Percentiles rank a stretch among this genome's conserved stretches.
phyloP scores from a whole-genome alignment of 1,140 invertebrate species.

The Branchinecta lynchi region DNA sequence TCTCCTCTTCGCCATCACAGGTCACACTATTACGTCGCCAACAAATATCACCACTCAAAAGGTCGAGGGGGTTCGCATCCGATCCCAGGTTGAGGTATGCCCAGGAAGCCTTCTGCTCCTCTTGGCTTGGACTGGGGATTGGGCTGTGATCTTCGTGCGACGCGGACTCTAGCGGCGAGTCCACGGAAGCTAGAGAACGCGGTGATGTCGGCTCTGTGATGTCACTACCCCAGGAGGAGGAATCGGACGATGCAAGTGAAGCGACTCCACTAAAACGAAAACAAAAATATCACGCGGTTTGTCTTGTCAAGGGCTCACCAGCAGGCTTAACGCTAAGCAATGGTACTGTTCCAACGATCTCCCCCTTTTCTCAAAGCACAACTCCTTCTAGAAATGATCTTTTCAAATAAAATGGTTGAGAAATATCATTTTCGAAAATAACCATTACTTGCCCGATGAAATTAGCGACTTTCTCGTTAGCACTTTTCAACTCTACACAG shows the following conservation, averaged over 20 bases:
- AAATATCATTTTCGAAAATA: too few species aligned
- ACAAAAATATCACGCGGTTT: neutral
- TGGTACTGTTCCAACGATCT: too few species aligned
- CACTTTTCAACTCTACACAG: too few species aligned
- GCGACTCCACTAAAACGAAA: neutral
- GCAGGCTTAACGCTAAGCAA: too few species aligned
- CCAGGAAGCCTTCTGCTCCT: neutral
- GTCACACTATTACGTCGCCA: neutral
- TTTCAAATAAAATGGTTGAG: too few species aligned
- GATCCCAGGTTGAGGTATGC: neutral
- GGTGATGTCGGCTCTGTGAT: conserved; percentile 1
- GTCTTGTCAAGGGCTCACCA: too few species aligned
- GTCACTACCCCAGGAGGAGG: conserved; percentile 7
- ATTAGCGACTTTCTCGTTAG: too few species aligned
- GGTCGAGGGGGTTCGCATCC: neutral
- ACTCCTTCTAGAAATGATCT: too few species aligned
- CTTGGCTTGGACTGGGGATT: neutral
- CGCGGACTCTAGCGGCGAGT: neutral
- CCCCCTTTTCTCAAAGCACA: too few species aligned
- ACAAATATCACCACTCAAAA: too few species aligned
- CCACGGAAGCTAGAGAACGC: neutral
- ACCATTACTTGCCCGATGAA: too few species aligned
- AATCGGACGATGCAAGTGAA: neutral
- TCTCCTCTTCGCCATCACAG: neutral
- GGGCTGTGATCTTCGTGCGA: neutral